phyloP scores from a whole-genome alignment of 2,888 invertebrate genomes.

The Gasteruption jaculator region DNA sequence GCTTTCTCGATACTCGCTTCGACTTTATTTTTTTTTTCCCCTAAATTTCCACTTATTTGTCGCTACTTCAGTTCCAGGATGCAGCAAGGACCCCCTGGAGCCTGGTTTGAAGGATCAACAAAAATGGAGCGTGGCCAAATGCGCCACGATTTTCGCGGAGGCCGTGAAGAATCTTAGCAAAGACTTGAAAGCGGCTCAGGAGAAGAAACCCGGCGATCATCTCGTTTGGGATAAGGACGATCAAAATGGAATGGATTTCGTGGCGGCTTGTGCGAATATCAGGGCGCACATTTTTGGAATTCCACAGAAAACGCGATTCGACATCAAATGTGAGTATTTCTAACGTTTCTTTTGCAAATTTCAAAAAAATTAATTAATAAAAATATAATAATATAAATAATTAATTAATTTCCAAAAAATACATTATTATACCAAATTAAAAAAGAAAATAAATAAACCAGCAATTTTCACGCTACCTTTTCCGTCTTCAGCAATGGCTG shows the following conservation, averaged over 20 bases:
- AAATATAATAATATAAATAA: constrained; percentile 9
- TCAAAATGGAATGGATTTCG: constrained; percentile 89
- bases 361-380: constrained; percentile 8
- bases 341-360: neutral
- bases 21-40: too few species aligned
- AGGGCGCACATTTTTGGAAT: constrained; percentile 89
- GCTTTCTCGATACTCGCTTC: neutral
- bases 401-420: neutral
- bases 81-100: constrained; percentile 54
- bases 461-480: too few species aligned
- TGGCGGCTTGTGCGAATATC: constrained; percentile 91
- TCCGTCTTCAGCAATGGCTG: constrained; percentile 80
- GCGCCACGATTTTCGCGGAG: constrained; percentile 65
- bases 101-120: constrained; percentile 68
- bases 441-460: constrained; percentile 2
- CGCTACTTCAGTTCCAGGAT: constrained; percentile 49
- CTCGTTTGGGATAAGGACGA: constrained; percentile 99
- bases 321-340: constrained; percentile 79
- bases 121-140: constrained; percentile 76
- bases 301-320: constrained; percentile 80
- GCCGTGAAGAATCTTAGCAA: constrained; percentile 64
- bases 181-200: constrained; percentile 53
- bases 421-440: constrained; percentile 4
- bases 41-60: constrained; percentile 19
- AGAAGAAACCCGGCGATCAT: constrained; percentile 59